Conservation (phyloP, 2,888 invertebrate species). For the Drosophila quinaria region DNA sequence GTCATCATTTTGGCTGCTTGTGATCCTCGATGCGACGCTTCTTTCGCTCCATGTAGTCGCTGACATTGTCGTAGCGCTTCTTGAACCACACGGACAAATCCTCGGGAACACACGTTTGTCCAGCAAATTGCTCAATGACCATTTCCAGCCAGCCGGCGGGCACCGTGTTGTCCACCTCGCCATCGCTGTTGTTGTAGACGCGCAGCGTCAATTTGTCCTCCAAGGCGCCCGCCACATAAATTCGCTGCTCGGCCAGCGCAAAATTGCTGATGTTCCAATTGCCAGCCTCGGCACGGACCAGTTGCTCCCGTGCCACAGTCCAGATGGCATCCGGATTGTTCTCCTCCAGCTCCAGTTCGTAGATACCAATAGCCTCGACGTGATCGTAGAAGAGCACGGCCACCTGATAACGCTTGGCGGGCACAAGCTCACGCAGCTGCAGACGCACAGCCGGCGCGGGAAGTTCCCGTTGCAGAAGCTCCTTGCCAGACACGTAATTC, state of each 20-base stretch:
- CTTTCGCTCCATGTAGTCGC: conserved; percentile 92
- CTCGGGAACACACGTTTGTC: conserved; percentile 69
- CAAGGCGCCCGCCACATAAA: conserved; percentile 70
- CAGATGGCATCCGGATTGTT: conserved; percentile 42
- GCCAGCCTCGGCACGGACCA: conserved; percentile 65
- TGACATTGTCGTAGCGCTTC: conserved; percentile 92
- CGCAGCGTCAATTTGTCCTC: conserved; percentile 71
- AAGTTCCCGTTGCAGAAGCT: conserved; percentile 87
- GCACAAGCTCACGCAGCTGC: conserved; percentile 77
- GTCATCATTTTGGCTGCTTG: conserved; percentile 54
- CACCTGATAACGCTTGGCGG: conserved; percentile 84
- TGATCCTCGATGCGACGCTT: conserved; percentile 88
- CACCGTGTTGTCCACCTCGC: conserved; percentile 27
- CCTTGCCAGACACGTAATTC: conserved; percentile 88
- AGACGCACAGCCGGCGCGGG: conserved; percentile 86
- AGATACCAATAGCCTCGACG: conserved; percentile 85
- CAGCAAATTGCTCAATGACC: conserved; percentile 71
- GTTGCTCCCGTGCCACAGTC: conserved; percentile 46
- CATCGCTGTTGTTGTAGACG: conserved; percentile 50
- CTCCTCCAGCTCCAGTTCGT: conserved; percentile 65
- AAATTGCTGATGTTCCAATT: conserved; percentile 74
- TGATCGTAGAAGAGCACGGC: conserved; percentile 86
- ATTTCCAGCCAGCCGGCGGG: conserved; percentile 72
- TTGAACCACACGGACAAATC: conserved; percentile 89
- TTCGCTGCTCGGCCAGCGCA: conserved; percentile 63